Base-by-base conservation (phyloP, 2,797 vertebrate genomes). In the Sebastes minor region DNA sequence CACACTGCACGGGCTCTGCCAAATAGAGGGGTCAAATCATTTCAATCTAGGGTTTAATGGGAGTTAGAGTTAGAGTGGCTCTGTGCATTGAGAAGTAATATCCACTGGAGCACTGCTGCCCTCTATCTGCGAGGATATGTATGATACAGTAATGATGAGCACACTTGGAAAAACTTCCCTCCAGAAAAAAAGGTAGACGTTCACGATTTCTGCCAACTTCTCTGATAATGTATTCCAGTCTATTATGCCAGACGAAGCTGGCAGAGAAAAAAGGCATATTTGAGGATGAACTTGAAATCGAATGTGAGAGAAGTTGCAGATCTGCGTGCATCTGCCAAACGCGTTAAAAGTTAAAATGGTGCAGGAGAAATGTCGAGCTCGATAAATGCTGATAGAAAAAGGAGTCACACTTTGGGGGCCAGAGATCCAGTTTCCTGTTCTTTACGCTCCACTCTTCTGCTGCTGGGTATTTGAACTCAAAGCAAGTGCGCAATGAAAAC, bases 1-100 rank as follows among this genome's bases (percentile, higher is more conserved):
- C 65, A 35, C 61, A n/a, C 66, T 28, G 75, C 23, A 1, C 59
- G 62, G 70, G 88, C 85, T 81, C 77, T 8, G 5, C 71, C 75
- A 81, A 90, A 90, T 78, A 76, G 74, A 84, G 42, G 70, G 90
- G 87, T 94, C 91, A 91, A 81, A 83, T 88, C 85, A 85, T 90
- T 92, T 88, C 86, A 86, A 49, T 83, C 75, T 6, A 20, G 49
- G 72, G 63, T 78, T 81, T 86, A 84, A 87, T 78, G 76, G 82
- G 38, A 63, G 74, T 63, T 8, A 20, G 61, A 63, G 61, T 12
- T 8, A 57, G 66, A 71, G 70, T 20, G 35, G 42, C 73, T 57
- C 62, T 55, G 38, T 62, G 80, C 66, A 28, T 56, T 53, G 8
- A 22, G 25, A 67, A 16, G 11, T 1, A n/a, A 60, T 3, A n/a